Base-by-base conservation (phyloP, 2,888 invertebrate genomes). In the Pammene fasciana region DNA sequence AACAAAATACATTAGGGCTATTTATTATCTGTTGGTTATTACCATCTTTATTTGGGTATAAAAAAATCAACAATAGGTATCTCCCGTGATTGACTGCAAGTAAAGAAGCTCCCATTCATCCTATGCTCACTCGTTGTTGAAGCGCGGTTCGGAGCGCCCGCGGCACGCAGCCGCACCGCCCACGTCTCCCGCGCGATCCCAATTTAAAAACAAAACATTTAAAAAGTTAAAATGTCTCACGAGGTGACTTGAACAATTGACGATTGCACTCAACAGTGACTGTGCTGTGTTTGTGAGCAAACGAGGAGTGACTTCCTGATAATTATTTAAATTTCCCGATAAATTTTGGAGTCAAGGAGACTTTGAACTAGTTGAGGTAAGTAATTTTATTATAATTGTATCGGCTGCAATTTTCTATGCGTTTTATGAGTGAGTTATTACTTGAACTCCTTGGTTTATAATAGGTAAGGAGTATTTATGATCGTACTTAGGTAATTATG, bases 71-170 rank as follows among this genome's bases (percentile, higher is more conserved):
- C 26, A 26, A 26, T 3, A 26, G 26, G n/a, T n/a, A n/a, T n/a
- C n/a, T n/a, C n/a, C n/a, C 4, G 26, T 26, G 26, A 26, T 26
- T 26, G 26, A 26, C 26, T 38, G 38, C 38, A 38, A 38, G 38
- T 38, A 9, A 38, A 43, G 61, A 64, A 36, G 26, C 3, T 41
- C 14, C 59, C 46, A 46, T 57, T 48, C 62, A 57, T 34, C 34
- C 56, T 10, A 11, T 43, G 18, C 43, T 84, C 89, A 89, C 82
- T 89, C 85, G 84, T 81, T 82, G 79, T 80, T 77, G 78, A 79
- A 82, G 78, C 77, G 82, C 76, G 79, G 80, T 68, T 70, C 77
- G 56, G 86, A 80, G 73, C 26, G 45, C 59, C 6, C 45, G 26
- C 82, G 85, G 79, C 50, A 16, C 48, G 48, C 48, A 81, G 81